Evolutionary conservation across 2,113 vertebrate species (phyloP).

Genomic region (Colius striatus): DNA sequence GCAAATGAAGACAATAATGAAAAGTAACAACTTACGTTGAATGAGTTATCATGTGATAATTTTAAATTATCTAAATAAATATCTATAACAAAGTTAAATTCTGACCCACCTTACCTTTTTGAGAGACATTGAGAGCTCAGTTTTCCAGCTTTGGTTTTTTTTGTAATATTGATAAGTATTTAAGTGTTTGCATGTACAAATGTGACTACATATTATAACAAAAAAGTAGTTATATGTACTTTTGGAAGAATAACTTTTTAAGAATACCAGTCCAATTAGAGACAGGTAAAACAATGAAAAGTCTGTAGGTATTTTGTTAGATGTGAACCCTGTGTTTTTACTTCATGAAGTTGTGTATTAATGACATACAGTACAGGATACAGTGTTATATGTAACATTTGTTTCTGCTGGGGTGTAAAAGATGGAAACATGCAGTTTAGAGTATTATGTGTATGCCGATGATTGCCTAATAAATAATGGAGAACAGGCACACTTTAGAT

Average conservation of each 20-base stretch:
- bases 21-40: background rate
- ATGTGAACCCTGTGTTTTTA: background rate
- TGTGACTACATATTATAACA: background rate
- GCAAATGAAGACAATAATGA: background rate
- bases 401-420: background rate
- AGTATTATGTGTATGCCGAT: background rate
- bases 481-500: background rate
- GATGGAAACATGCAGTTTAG: background rate
- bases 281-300: background rate
- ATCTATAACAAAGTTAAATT: background rate
- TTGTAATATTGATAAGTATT: background rate
- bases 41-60: background rate
- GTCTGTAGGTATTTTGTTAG: background rate
- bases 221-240: background rate
- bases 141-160: background rate
- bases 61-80: background rate
- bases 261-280: background rate
- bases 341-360: background rate
- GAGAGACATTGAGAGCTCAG: background rate
- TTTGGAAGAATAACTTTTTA: background rate
- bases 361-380: background rate
- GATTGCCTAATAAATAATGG: accelerated
- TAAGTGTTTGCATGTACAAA: background rate
- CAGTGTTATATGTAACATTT: background rate
- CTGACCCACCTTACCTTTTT: background rate